Percentiles rank a stretch among this genome's conserved stretches.
These are phyloP conservation scores for Alouatta palliata DNA, from an alignment of 2,113 vertebrate genomes.

Conservation along the genomic window DNA sequence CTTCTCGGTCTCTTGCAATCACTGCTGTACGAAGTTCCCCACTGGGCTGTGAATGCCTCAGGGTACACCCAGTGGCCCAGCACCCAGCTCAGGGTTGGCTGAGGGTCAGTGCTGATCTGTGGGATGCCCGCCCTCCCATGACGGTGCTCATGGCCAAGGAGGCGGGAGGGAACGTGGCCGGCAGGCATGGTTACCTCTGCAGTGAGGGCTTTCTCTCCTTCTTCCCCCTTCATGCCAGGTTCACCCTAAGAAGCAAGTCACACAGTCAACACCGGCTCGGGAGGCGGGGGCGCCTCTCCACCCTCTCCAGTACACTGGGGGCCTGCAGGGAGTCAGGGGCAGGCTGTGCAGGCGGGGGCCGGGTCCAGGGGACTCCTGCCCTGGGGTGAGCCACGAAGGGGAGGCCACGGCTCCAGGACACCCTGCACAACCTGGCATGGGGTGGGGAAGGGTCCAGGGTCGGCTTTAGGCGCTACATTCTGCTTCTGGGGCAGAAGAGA, in stretches of 20 bases:
- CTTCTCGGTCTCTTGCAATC: fast-evolving
- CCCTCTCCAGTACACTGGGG: too few species aligned
- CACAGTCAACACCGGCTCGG: fast-evolving
- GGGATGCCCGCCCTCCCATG: neutral
- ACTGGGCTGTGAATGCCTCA: fast-evolving
- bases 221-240: conserved; percentile 89
- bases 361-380: neutral
- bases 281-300: fast-evolving
- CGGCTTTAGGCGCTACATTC: neutral
- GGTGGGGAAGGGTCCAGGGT: neutral
- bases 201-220: conserved; percentile 82
- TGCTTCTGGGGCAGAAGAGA: neutral
- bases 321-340: neutral
- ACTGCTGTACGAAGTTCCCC: fast-evolving
- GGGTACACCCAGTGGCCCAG: neutral
- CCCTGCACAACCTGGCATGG: neutral
- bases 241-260: conserved; percentile 84
- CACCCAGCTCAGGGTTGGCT: fast-evolving
- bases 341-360: neutral
- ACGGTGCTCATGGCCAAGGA: conserved; percentile 65
- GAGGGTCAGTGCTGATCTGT: too few species aligned
- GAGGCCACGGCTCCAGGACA: neutral
- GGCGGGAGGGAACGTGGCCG: neutral
- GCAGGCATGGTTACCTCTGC: conserved; percentile 82
- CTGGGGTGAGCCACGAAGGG: neutral